These are phyloP conservation scores for Scaptomyza flava DNA, from an alignment of 2,888 invertebrate genomes.

Conservation along the genomic window DNA sequence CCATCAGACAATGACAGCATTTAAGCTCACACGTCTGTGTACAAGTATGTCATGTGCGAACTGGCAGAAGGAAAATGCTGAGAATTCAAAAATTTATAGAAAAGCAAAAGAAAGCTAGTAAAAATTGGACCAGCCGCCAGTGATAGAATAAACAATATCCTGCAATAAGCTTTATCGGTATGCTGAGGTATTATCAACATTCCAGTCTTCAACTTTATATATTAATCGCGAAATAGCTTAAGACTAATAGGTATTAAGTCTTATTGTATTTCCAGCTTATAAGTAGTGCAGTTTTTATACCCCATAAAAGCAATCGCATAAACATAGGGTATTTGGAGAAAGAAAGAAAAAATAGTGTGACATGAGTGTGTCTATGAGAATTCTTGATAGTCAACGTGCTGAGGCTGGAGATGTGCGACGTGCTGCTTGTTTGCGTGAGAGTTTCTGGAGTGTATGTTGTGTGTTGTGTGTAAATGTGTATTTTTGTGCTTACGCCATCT, in stretches of 20 bases:
- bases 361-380: slow-evolving; percentile 53
- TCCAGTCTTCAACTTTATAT: not conserved
- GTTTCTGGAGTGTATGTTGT: slow-evolving; percentile 17
- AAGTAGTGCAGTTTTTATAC: not conserved
- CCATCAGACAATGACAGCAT: slow-evolving; percentile 61
- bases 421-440: slow-evolving; percentile 59
- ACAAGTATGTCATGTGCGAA: slow-evolving; percentile 49
- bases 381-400: slow-evolving; percentile 59
- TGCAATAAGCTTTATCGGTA: not conserved
- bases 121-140: slow-evolving; percentile 22
- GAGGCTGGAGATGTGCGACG: slow-evolving; percentile 45
- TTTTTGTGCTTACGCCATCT: slow-evolving; percentile 74
- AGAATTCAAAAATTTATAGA: slow-evolving; percentile 68
- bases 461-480: slow-evolving; percentile 32
- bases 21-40: slow-evolving; percentile 57
- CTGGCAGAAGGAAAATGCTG: slow-evolving; percentile 44
- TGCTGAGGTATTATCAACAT: not conserved
- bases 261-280: not conserved
- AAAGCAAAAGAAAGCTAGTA: slow-evolving; percentile 42
- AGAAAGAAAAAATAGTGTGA: slow-evolving; percentile 28
- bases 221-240: not conserved
- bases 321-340: slow-evolving; percentile 20
- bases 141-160: slow-evolving; percentile 2
- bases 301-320: not conserved
- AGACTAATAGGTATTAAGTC: not conserved